Conservation (phyloP, 2,888 invertebrate genomes). For the Rhagonycha fulva region DNA sequence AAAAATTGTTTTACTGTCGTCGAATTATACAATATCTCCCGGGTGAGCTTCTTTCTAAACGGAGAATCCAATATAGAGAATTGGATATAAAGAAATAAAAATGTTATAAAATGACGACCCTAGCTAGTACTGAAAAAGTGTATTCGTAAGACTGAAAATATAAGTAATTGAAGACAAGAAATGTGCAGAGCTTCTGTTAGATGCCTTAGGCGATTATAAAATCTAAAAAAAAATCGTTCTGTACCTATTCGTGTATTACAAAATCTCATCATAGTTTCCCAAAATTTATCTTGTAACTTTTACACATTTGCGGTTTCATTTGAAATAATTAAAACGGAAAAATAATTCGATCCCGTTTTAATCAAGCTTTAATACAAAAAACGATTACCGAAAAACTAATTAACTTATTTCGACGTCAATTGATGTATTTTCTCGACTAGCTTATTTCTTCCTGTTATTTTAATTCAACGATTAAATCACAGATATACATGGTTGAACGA, state of each 20-base stretch:
- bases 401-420: not conserved
- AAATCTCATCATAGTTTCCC: not conserved
- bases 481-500: slow-evolving; percentile 31
- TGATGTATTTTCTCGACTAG: slow-evolving; percentile 3
- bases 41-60: slow-evolving; percentile 27
- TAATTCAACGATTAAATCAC: slow-evolving; percentile 39
- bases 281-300: not conserved
- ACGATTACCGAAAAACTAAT: not conserved
- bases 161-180: slow-evolving; percentile 37
- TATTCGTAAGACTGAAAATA: slow-evolving; percentile 35
- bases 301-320: not conserved
- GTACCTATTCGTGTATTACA: not conserved
- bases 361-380: not conserved
- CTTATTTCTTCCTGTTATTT: slow-evolving; percentile 24
- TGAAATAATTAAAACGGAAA: not conserved
- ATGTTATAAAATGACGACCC: slow-evolving; percentile 39
- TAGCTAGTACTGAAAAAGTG: slow-evolving; percentile 31
- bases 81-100: slow-evolving; percentile 42
- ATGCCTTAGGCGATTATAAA: slow-evolving; percentile 26
- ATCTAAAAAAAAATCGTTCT: not conserved
- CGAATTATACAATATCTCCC: slow-evolving; percentile 36
- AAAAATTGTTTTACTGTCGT: slow-evolving; percentile 41
- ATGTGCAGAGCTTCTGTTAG: slow-evolving; percentile 28
- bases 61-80: slow-evolving; percentile 39
- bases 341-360: not conserved